Conservation (phyloP, 2,113 vertebrate species). For the Apus apus region DNA sequence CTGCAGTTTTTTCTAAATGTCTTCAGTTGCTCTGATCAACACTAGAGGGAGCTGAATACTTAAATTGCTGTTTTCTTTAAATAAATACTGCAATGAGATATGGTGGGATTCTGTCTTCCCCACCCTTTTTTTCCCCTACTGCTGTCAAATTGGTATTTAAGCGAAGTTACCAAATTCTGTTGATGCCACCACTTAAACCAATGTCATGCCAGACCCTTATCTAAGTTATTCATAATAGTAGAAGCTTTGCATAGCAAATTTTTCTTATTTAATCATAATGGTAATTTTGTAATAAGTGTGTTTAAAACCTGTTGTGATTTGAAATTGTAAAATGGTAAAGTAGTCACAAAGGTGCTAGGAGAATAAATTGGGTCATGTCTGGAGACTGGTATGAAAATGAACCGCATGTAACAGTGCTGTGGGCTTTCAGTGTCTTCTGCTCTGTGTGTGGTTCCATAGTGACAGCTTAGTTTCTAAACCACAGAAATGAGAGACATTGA, state of each 20-base stretch:
- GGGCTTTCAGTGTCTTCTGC: not conserved
- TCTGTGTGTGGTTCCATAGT: not conserved
- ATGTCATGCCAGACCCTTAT: not conserved
- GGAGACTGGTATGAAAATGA: not conserved
- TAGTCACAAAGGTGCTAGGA: not conserved
- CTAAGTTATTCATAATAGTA: not conserved
- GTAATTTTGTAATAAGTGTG: not conserved
- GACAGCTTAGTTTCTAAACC: not conserved
- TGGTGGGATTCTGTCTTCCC: not conserved
- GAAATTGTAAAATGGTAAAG: not conserved
- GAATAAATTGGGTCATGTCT: not conserved
- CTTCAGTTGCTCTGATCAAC: not conserved
- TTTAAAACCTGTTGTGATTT: not conserved
- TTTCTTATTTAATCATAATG: not conserved
- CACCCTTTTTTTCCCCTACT: not conserved
- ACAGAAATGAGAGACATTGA: not conserved
- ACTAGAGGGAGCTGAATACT: constrained; percentile 53
- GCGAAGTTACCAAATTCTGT: not conserved
- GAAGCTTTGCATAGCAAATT: not conserved
- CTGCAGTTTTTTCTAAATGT: not conserved
- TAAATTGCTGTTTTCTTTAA: not conserved
- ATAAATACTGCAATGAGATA: not conserved
- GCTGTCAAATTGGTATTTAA: not conserved
- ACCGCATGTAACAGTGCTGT: not conserved
- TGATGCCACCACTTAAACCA: not conserved